Percentiles rank a stretch among this genome's conserved stretches.
Evolutionary conservation across 2,888 invertebrate species (phyloP).

Genomic region (Gibbula magus): DNA sequence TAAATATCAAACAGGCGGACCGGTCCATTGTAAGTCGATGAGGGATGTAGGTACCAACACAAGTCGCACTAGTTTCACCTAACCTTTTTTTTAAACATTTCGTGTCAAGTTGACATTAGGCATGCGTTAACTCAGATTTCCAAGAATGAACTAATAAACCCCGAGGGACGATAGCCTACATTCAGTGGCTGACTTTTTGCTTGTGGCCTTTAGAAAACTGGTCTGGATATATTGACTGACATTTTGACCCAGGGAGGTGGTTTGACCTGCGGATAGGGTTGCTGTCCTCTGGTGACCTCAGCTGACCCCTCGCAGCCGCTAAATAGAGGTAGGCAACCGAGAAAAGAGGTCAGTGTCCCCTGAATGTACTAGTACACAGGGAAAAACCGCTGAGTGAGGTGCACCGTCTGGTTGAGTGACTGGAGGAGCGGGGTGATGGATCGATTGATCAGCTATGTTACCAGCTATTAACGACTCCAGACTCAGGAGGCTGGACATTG

Average conservation of each 20-base stretch:
- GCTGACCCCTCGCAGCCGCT: neutral
- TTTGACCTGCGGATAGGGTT: constrained; percentile 14
- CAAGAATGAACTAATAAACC: neutral
- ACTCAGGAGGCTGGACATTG: too few relatives aligned
- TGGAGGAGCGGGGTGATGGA: neutral
- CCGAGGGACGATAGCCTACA: neutral
- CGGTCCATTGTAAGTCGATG: neutral
- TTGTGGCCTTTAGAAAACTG: neutral
- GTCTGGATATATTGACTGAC: constrained; percentile 22
- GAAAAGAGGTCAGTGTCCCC: constrained; percentile 21
- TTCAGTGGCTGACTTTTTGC: neutral
- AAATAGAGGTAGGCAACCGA: constrained; percentile 19
- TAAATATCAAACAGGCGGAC: constrained; percentile 1
- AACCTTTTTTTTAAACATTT: neutral
- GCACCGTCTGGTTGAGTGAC: neutral
- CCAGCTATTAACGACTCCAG: too few relatives aligned
- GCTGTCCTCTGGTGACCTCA: constrained; percentile 15
- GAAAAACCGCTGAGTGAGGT: neutral
- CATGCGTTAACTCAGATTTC: neutral
- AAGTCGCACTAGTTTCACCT: neutral
- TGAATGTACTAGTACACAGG: neutral
- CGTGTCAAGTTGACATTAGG: neutral
- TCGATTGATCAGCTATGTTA: neutral
- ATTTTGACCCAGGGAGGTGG: neutral
- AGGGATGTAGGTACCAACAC: neutral